Base-by-base conservation (phyloP, 35 echinoderm and acorn worm genomes). In the Holothuria glaberrima region DNA sequence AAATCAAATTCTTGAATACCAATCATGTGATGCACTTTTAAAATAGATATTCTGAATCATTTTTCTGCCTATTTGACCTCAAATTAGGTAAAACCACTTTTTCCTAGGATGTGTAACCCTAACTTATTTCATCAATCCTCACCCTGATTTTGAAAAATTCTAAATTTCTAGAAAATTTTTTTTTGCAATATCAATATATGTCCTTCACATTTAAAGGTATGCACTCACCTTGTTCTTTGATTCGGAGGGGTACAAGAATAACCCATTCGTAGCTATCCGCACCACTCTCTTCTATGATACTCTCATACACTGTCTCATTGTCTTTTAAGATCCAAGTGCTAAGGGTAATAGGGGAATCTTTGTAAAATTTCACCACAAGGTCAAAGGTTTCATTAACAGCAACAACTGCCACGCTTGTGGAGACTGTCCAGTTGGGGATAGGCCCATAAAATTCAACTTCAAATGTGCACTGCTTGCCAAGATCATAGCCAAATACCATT, bases 361-460 rank as follows among this genome's bases (percentile, higher is more conserved):
- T 56, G 30, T 84, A n/a, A 48, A n/a, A 21, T 20, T 29, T 21
- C 25, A 84, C 80, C 31, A 54, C 24, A 12, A 84, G 80, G 57
- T 84, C 80, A 36, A 84, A 84, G 80, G 80, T 84, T 19, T 32
- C 32, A 33, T 84, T 84, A 2, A 46, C 56, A 18, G 31, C 25
- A 48, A 63, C 80, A 22, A 62, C 17, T 22, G 56, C 12, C 21
- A 21, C 4, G 27, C 13, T 21, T 20, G 20, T 28, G 29, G 10
- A 17, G 0, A 27, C 57, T 27, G 80, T 58, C 30, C 57, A 28
- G 57, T 84, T 84, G 33, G 10, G 1, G 80, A 84, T 52, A 19
- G 80, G 26, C 20, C 29, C 21, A n/a, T 84, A 54, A 36, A 84
- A 33, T 29, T 61, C 54, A 20, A 41, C 21, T 19, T 60, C 52